These are phyloP conservation scores for Sprattus sprattus DNA, from an alignment of 2,113 vertebrate species.

Conservation along the genomic window DNA sequence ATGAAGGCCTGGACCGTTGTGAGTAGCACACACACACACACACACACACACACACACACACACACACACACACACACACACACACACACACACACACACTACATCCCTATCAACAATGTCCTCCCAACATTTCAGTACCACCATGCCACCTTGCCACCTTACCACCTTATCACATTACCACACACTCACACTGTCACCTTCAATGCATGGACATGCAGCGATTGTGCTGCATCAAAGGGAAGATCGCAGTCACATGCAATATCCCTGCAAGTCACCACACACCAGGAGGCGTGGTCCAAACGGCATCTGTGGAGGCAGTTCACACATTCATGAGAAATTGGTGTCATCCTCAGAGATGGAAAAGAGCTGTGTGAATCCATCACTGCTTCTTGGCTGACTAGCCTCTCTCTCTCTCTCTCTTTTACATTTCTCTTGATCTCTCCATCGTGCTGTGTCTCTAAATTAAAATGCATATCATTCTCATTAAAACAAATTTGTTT, in stretches of 20 bases:
- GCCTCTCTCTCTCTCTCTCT: background rate
- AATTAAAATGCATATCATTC: background rate
- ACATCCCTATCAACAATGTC: background rate
- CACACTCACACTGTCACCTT: background rate
- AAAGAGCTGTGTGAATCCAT: background rate
- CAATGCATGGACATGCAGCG: background rate
- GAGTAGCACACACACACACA: conserved; percentile 62
- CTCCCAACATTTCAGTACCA: background rate
- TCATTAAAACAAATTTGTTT: background rate
- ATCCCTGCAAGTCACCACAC: background rate
- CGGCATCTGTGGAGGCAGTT: background rate
- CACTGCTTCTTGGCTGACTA: background rate
- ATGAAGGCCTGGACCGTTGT: conserved; percentile 75
- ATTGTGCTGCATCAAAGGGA: background rate
- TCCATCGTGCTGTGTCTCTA: background rate
- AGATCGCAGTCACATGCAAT: background rate
- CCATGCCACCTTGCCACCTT: background rate
- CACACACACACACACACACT: background rate
- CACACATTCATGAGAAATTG: background rate
- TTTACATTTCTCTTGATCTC: background rate
- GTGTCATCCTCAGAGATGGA: background rate
- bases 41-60: background rate
- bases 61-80: background rate
- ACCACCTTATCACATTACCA: background rate
- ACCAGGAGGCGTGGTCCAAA: background rate